Evolutionary conservation across 2,888 invertebrate species (phyloP), one percentile per base, ranked within the genome.

Genomic region (Ormyrus nitidulus): DNA sequence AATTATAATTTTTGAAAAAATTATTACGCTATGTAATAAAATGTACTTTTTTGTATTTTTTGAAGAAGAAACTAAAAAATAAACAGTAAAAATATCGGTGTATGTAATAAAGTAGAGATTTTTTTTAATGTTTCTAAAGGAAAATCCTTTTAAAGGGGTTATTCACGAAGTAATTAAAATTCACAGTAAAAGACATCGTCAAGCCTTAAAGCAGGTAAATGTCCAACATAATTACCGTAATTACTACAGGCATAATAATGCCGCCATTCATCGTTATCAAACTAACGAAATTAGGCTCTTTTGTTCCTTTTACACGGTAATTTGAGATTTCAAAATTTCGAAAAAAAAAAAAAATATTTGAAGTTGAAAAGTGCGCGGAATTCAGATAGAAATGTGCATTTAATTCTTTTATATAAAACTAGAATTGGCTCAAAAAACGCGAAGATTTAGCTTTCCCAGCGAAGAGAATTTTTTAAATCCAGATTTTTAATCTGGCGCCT

Each of bases 61-160:
- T 9, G 6, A n/a, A 46, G 62, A 46, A n/a, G 64, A 64, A 48
- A 19, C n/a, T 5, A 46, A 54, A 54, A 44, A 5, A 49, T 51
- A 65, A 13, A 56, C n/a, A 65, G 49, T 56, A 64, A 56, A 54
- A n/a, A 9, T n/a, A 8, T 56, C 11, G 34, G 34, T 0, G 34
- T 4, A 4, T 34, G 34, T 46, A n/a, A 58, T 44, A 46, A 46
- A 64, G 34, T 34, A 34, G 34, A 34, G 34, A 74, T 51, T 74
- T 13, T 74, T 46, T 10, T 48, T 6, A 19, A 48, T n/a, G 48
- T 66, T 58, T 74, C 58, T 56, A n/a, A 75, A 9, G n/a, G 11
- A 65, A 19, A 56, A 34, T 69, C 10, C 11, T 56, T 54, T 54
- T 44, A 11, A 7, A 49, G 49, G 46, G 3, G 8, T n/a, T n/a